Evolutionary conservation across 2,888 invertebrate species (phyloP).

Genomic region (Pardosa pseudoannulata): DNA sequence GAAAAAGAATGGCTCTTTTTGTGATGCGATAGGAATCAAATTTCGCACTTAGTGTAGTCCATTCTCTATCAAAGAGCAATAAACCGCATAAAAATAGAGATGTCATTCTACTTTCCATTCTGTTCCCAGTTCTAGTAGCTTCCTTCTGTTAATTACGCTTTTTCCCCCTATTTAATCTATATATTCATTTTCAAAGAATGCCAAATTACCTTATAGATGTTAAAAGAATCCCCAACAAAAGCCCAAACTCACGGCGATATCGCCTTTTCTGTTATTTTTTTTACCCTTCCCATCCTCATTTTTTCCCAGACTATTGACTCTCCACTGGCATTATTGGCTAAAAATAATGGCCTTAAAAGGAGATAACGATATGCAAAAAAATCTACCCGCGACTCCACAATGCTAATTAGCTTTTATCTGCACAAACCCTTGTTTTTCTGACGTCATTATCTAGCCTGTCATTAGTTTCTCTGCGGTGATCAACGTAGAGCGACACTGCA

Average conservation of each 20-base stretch:
- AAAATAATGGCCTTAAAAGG: constrained; percentile 69
- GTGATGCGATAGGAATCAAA: too few relatives aligned
- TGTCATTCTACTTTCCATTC: too few relatives aligned
- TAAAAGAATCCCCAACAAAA: constrained; percentile 25
- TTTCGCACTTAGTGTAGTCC: too few relatives aligned
- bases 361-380: constrained; percentile 57
- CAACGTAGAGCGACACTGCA: constrained; percentile 29
- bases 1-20: too few relatives aligned
- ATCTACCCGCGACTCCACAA: constrained; percentile 47
- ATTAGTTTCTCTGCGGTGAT: constrained; percentile 61
- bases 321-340: constrained; percentile 64
- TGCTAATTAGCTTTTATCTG: constrained; percentile 69
- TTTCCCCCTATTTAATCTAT: constrained; percentile 7
- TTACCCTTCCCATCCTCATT: constrained; percentile 24
- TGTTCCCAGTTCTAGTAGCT: neutral
- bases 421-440: constrained; percentile 60
- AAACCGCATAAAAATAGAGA: too few relatives aligned
- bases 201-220: constrained; percentile 56
- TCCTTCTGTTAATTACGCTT: constrained; percentile 9
- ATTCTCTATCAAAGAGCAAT: too few relatives aligned
- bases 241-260: constrained; percentile 26
- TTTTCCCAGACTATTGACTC: constrained; percentile 51
- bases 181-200: constrained; percentile 28
- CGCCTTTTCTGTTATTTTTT: constrained; percentile 11
- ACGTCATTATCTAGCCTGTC: constrained; percentile 60